Base-by-base conservation (phyloP, 2,888 invertebrate genomes). In the Aphrophora alni region DNA sequence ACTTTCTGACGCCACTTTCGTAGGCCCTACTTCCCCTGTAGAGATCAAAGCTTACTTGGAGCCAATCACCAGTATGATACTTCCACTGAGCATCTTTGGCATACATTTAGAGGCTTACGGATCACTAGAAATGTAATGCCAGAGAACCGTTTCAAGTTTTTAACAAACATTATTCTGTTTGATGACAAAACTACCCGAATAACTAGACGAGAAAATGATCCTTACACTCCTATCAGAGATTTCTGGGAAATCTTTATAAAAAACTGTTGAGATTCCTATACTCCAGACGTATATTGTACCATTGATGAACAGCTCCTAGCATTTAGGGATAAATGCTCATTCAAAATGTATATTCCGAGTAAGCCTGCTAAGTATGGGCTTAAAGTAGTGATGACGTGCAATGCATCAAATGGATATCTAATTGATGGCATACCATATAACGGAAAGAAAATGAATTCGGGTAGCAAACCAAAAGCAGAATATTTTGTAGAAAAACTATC, bases 101-200 rank as follows among this genome's bases (percentile, higher is more conserved):
- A 70, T 12, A 24, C n/a, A 24, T 70, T 70, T 70, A 70, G 70
- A 24, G 70, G 70, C 24, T 70, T 70, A 27, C 25, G 70, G 21
- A 24, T 70, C 1, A 24, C 70, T 24, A 70, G 21, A 70, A 70
- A 70, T 70, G 70, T 70, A 27, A 70, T 70, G 70, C 24, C 70
- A 70, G 70, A 21, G 70, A 70, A 70, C 2, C 2, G 70, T 70
- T 70, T 70, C 24, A 70, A 70, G 70, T 70, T 70, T 24, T 27
- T 70, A n/a, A 70, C n/a, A 4, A 70, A 70, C 27, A 21, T 17
- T 70, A 24, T 70, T 70, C 21, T 14, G n/a, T 70, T 70, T 24
- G 70, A 70, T 24, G 70, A 70, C 24, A 70, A 70, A 24, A 70
- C 17, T 24, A 70, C 70, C 4, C 25, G 24, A 70, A 21, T 24